Evolutionary conservation across 2,888 invertebrate species (phyloP), one percentile per base, ranked within the genome.

Genomic region (Polietes domitor): DNA sequence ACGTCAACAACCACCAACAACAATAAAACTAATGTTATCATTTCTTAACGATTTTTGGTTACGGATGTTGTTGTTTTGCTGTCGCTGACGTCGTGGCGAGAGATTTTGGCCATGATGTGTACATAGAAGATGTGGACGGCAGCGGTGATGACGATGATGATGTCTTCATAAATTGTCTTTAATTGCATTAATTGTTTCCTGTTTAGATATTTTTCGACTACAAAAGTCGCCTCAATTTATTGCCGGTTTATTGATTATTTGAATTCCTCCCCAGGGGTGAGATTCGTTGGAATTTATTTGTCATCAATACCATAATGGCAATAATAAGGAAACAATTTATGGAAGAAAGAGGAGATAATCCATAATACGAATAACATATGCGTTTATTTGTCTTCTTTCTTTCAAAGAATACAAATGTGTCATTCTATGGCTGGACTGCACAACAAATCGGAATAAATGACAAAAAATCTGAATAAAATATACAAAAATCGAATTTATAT

Each of bases 141-240:
- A 1, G 37, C 1, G 21, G 10, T 21, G 53, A 50, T 50, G 19
- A 21, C 10, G 21, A 15, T 53, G 53, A 24, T 58, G 26, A 73
- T 65, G 77, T 72, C 32, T 81, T 73, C 72, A 72, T 72, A 58
- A 74, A 74, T 74, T 75, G 12, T 63, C 63, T 78, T 50, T 53
- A 65, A 72, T 72, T 63, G 17, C 50, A 63, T 50, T 78, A 72
- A 72, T 78, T 72, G 41, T 72, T 78, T 78, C 63, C 72, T 78
- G 78, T 78, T 78, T 61, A 63, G 37, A 53, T 71, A 72, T 37
- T 37, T 71, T 71, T 74, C 24, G 37, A 12, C 32, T 17, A 63
- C 12, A n/a, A n/a, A n/a, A 15, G 9, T 61, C 3, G 58, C 10
- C n/a, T 58, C n/a, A 19, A 61, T 26, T n/a, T 61, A 53, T 53